Evolutionary conservation across 1,140 invertebrate genomes (phyloP).

Genomic region (Triops longicaudatus): DNA sequence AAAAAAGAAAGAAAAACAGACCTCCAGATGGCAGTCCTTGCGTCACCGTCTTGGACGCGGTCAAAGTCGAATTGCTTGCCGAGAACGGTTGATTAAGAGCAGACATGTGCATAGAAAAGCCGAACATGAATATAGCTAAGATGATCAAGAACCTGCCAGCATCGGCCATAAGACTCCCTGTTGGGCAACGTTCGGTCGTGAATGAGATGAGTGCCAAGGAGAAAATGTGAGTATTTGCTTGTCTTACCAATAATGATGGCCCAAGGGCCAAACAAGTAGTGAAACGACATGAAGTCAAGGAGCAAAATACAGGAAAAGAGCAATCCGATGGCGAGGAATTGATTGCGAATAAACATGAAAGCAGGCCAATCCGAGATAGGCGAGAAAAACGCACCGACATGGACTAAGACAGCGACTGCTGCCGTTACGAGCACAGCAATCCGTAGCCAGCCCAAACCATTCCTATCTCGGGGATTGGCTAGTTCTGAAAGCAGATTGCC

Average conservation of each 20-base stretch:
- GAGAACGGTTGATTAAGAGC: conserved; percentile 85
- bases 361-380: conserved; percentile 61
- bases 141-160: conserved; percentile 91
- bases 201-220: background rate
- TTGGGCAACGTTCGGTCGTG: conserved; percentile 19
- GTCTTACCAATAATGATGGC: conserved; percentile 53
- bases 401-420: conserved; percentile 61
- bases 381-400: conserved; percentile 66
- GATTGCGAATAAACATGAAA: conserved; percentile 85
- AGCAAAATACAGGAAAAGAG: conserved; percentile 94
- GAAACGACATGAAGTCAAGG: conserved; percentile 93
- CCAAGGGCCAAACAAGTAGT: conserved; percentile 98
- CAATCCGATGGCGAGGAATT: conserved; percentile 89
- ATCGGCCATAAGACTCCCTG: conserved; percentile 34
- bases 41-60: conserved; percentile 32
- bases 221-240: background rate
- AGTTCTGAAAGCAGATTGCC: conserved; percentile 91
- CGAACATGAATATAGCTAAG: conserved; percentile 92
- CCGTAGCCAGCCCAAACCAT: conserved; percentile 78
- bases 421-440: conserved; percentile 30
- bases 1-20: conserved; percentile 47
- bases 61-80: conserved; percentile 30
- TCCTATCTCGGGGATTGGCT: conserved; percentile 92
- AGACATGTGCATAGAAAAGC: conserved; percentile 95
- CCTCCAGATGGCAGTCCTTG: conserved; percentile 51